Percentiles rank a stretch among this genome's conserved stretches.
Evolutionary conservation across 2,113 vertebrate species (phyloP).

Genomic region (Agapornis roseicollis): DNA sequence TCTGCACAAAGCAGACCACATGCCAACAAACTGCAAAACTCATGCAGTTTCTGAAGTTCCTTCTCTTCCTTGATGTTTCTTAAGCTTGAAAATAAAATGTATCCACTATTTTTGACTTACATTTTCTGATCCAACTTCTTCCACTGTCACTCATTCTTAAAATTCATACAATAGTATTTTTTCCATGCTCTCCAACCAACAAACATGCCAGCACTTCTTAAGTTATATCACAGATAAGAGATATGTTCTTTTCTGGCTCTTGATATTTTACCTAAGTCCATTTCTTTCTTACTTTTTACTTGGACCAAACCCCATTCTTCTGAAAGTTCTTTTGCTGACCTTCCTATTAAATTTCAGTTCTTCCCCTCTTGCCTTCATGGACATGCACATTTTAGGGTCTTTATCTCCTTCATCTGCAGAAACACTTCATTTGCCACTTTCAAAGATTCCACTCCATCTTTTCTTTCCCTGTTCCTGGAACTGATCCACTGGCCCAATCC

Average conservation of each 20-base stretch:
- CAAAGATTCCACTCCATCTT: neutral
- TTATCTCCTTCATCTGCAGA: neutral
- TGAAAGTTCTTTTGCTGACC: neutral
- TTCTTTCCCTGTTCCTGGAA: neutral
- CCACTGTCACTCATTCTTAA: neutral
- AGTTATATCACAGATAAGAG: neutral
- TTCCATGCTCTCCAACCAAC: neutral
- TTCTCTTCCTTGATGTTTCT: neutral
- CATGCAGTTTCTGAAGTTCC: neutral
- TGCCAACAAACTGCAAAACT: neutral
- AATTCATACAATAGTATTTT: neutral
- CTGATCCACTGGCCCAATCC: conserved; percentile 13
- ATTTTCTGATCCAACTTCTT: neutral
- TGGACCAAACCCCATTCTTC: neutral
- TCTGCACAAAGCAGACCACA: neutral
- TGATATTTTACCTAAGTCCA: neutral
- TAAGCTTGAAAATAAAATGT: neutral
- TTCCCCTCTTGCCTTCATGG: neutral
- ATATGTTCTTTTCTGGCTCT: neutral
- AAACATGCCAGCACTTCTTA: neutral
- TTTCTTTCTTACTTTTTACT: neutral
- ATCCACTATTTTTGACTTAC: neutral
- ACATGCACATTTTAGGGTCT: neutral
- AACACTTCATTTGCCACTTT: neutral
- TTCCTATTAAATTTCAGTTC: neutral